These are phyloP conservation scores for Sylvietta virens DNA, from an alignment of 2,113 vertebrate genomes.

Conservation along the genomic window DNA sequence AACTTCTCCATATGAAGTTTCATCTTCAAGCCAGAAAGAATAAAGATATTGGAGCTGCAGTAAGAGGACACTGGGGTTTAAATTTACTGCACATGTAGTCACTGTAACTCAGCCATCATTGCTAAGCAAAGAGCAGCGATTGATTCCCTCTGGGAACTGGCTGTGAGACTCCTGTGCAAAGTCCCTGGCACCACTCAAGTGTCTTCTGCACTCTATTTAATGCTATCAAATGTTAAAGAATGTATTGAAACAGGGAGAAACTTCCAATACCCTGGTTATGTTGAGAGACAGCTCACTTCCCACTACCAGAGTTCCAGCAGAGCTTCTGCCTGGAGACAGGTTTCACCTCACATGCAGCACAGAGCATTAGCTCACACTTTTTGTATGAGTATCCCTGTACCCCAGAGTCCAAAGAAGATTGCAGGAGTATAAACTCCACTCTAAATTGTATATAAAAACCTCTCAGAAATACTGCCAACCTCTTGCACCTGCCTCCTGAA, in stretches of 20 bases:
- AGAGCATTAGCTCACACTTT: neutral
- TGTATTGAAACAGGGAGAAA: neutral
- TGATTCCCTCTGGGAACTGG: neutral
- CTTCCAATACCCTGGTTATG: neutral
- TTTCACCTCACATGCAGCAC: neutral
- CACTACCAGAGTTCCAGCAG: accelerated
- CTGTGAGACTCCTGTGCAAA: neutral
- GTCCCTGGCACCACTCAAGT: neutral
- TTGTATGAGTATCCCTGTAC: neutral
- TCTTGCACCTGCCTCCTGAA: neutral
- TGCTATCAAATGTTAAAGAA: neutral
- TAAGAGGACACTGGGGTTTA: neutral
- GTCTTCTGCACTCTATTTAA: neutral
- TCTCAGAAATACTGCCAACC: neutral
- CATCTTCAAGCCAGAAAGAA: neutral
- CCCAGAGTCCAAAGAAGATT: neutral
- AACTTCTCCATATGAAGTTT: neutral
- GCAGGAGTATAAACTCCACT: neutral
- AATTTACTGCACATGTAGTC: neutral
- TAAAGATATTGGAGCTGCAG: neutral
- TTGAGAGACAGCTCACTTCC: neutral
- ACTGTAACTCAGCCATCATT: neutral
- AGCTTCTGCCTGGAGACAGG: neutral
- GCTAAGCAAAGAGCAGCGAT: neutral
- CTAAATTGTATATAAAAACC: neutral